Evolutionary conservation across 2,797 vertebrate species (phyloP).

Genomic region (Siniperca undulata): DNA sequence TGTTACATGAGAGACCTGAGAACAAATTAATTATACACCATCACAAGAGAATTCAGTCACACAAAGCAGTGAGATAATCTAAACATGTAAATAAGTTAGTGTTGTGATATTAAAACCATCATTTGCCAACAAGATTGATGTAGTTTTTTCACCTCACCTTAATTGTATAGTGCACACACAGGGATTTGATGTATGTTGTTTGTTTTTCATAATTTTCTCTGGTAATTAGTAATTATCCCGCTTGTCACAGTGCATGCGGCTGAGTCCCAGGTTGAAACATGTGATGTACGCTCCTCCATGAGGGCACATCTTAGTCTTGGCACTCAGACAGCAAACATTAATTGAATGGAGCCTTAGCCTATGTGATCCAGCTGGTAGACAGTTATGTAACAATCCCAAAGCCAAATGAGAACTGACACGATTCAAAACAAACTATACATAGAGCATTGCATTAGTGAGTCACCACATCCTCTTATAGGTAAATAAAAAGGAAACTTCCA

Average conservation of each 20-base stretch:
- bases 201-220: slow-evolving; percentile 37
- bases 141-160: neutral
- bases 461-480: slow-evolving; percentile 38
- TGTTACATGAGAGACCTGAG: neutral
- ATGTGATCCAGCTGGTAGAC: slow-evolving; percentile 63
- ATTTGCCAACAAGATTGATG: slow-evolving; percentile 8
- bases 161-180: neutral
- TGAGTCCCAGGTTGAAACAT: slow-evolving; percentile 25
- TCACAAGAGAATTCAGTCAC: neutral
- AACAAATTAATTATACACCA: neutral
- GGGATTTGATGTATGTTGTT: slow-evolving; percentile 27
- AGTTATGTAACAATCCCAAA: slow-evolving; percentile 61
- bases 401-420: slow-evolving; percentile 59
- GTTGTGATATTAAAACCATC: neutral
- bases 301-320: slow-evolving; percentile 51
- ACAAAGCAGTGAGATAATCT: neutral
- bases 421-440: slow-evolving; percentile 51
- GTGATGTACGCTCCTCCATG: slow-evolving; percentile 37
- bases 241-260: slow-evolving; percentile 16
- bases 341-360: slow-evolving; percentile 57
- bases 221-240: slow-evolving; percentile 44
- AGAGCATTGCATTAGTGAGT: slow-evolving; percentile 48
- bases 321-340: slow-evolving; percentile 45
- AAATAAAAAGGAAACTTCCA: slow-evolving; percentile 50
- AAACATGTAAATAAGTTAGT: neutral